A percentile compares a stretch with the other conserved stretches of the same genome.
phyloP scores from a whole-genome alignment of 2,113 vertebrate species.

The Lophura nycthemera region DNA sequence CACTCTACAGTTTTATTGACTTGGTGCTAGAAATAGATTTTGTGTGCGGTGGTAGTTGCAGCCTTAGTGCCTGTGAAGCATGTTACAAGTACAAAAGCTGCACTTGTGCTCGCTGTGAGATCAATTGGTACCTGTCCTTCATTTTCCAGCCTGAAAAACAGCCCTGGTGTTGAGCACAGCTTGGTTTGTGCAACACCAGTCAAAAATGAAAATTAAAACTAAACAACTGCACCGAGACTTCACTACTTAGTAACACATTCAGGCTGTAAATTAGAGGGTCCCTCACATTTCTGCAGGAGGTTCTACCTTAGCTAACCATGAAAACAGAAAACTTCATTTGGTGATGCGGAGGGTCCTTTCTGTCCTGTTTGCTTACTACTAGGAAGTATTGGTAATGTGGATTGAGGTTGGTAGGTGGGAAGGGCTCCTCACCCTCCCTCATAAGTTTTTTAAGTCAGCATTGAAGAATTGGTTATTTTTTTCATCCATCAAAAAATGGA shows the following conservation, averaged over 20 bases:
- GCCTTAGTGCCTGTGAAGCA: neutral
- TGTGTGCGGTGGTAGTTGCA: neutral
- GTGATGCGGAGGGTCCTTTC: fast-evolving
- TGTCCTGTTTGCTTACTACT: neutral
- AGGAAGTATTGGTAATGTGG: neutral
- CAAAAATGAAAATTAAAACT: neutral
- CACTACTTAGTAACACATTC: neutral
- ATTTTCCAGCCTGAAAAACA: neutral
- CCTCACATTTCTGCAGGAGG: neutral
- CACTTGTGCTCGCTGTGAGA: neutral
- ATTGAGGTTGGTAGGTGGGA: neutral
- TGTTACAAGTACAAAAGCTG: neutral
- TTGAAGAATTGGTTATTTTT: neutral
- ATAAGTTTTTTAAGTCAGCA: neutral
- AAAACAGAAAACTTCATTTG: neutral
- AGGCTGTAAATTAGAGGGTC: neutral
- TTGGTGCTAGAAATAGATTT: neutral
- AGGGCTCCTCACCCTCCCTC: neutral
- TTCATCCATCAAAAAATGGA: neutral
- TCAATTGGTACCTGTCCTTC: neutral
- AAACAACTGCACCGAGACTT: neutral
- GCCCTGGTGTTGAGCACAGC: fast-evolving
- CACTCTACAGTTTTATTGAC: neutral
- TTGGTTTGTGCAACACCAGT: neutral
- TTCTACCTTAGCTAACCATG: neutral